Percentiles rank a stretch among this genome's conserved stretches.
These are phyloP conservation scores for Apostichopus leukothele DNA, from an alignment of 53 echinoderm and acorn worm genomes.

Conservation along the genomic window DNA sequence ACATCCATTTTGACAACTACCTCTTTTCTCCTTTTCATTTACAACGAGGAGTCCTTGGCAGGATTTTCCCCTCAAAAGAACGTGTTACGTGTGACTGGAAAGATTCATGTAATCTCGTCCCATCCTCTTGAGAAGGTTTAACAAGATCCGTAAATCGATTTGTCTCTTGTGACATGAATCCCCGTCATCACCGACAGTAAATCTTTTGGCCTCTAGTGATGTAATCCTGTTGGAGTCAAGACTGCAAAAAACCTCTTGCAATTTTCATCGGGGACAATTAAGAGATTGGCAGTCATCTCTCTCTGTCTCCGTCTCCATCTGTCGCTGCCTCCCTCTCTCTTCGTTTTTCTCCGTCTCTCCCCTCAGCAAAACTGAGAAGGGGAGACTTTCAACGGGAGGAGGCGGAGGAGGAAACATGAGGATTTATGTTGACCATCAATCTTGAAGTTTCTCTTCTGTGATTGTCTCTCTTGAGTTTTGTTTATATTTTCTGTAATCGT, in stretches of 20 bases:
- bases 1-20: too few species aligned
- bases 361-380: background rate
- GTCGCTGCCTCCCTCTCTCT: background rate
- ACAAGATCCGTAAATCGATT: slow-evolving; percentile 11
- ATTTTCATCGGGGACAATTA: slow-evolving; percentile 10
- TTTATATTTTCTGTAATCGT: slow-evolving; percentile 34
- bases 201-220: slow-evolving; percentile 1
- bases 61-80: background rate
- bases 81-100: background rate
- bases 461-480: slow-evolving; percentile 18
- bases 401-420: background rate
- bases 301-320: background rate
- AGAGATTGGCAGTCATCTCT: slow-evolving; percentile 26
- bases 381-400: background rate
- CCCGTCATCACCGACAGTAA: slow-evolving; percentile 2
- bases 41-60: background rate
- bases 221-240: slow-evolving; percentile 15
- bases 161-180: background rate
- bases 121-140: background rate
- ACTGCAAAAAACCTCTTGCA: slow-evolving; percentile 3
- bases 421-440: slow-evolving; percentile 32
- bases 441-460: background rate
- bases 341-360: background rate
- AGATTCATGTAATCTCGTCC: background rate
- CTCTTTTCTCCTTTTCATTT: too few species aligned